Percentiles rank a stretch among this genome's conserved stretches.
These are phyloP conservation scores for Melipona bicolor DNA, from an alignment of 2,888 invertebrate genomes.

Conservation along the genomic window DNA sequence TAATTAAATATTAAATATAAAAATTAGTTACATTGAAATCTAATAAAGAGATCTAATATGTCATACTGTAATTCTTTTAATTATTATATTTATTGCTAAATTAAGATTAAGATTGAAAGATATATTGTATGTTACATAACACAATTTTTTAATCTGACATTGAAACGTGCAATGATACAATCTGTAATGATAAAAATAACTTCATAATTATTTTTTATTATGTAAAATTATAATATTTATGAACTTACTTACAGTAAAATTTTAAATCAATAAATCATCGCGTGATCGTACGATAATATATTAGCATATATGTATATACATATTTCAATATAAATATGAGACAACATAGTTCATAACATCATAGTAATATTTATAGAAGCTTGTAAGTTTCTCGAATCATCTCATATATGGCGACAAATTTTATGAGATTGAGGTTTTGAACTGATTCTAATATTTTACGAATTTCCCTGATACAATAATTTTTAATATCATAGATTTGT, in stretches of 20 bases:
- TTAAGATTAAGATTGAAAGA: too few relatives aligned
- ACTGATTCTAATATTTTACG: not conserved
- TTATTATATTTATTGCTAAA: not conserved
- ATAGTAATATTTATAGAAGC: not conserved
- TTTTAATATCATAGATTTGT: conserved; percentile 9
- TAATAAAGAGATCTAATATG: conserved; percentile 43
- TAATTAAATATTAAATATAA: conserved; percentile 75
- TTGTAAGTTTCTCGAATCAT: not conserved
- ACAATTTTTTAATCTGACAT: not conserved
- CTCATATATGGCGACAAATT: not conserved
- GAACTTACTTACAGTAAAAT: conserved; percentile 10
- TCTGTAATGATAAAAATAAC: not conserved
- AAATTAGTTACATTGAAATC: conserved; percentile 25
- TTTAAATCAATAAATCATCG: not conserved
- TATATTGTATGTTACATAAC: not conserved
- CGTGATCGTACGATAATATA: conserved; percentile 30
- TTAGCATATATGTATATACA: not conserved
- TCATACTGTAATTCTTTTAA: not conserved
- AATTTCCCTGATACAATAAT: not conserved
- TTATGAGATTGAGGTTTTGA: not conserved
- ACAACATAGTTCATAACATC: not conserved
- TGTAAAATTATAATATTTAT: conserved; percentile 19
- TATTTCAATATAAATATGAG: not conserved
- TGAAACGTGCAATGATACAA: not conserved
- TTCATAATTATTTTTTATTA: not conserved